Percentiles rank a stretch among this genome's conserved stretches.
These are phyloP conservation scores for Rapana venosa DNA, from an alignment of 2,888 invertebrate species.

Conservation along the genomic window DNA sequence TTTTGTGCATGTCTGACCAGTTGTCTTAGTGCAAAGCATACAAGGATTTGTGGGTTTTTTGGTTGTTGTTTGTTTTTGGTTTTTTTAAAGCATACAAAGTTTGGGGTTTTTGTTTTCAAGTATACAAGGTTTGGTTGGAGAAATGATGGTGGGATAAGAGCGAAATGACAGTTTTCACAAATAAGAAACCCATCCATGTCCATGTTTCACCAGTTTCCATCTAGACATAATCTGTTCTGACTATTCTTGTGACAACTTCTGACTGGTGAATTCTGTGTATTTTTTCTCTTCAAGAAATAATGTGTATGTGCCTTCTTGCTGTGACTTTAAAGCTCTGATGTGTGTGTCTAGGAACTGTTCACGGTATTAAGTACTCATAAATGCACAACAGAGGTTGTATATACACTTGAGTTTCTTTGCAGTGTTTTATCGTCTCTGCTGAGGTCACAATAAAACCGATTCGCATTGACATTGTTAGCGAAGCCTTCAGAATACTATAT, in stretches of 20 bases:
- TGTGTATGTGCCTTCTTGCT: slow-evolving; percentile 10
- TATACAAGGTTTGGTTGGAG: no score
- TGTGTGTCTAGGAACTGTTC: background rate
- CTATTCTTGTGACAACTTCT: no score
- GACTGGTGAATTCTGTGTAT: background rate
- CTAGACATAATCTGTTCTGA: no score
- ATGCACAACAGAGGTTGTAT: background rate
- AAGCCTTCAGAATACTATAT: background rate
- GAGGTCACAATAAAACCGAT: background rate
- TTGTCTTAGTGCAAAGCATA: background rate
- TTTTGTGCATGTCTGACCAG: background rate
- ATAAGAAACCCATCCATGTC: no score
- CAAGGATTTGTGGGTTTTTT: background rate
- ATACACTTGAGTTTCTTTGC: background rate
- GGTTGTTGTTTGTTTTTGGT: no score
- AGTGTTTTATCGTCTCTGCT: background rate
- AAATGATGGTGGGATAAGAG: no score
- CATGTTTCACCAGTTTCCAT: no score
- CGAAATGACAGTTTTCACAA: no score
- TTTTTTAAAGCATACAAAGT: no score
- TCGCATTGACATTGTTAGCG: background rate
- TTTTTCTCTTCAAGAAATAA: background rate
- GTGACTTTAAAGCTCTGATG: background rate
- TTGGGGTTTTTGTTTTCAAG: no score
- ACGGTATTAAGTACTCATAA: background rate